Evolutionary conservation across 2,888 invertebrate genomes (phyloP).

Genomic region (Eretmocerus hayati): DNA sequence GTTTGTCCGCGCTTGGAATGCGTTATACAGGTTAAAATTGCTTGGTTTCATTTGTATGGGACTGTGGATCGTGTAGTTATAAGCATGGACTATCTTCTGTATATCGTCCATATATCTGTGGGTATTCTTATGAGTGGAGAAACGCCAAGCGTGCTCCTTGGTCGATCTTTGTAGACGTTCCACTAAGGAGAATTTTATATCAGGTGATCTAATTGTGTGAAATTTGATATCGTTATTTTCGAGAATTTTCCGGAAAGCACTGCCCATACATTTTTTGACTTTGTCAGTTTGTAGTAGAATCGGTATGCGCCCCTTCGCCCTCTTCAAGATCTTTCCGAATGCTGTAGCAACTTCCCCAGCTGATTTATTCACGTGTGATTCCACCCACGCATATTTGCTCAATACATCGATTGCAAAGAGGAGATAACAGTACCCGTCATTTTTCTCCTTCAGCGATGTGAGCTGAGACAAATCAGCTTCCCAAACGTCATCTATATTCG

Average conservation of each 20-base stretch:
- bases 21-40: constrained; percentile 8
- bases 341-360: no score
- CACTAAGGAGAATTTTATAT: constrained; percentile 15
- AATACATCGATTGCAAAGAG: no score
- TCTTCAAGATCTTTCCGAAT: no score
- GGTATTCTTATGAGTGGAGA: constrained; percentile 1
- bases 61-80: constrained; percentile 27
- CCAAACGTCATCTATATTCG: no score
- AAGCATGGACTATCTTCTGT: constrained; percentile 25
- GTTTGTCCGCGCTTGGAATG: constrained; percentile 2
- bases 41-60: constrained; percentile 15
- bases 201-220: constrained; percentile 19
- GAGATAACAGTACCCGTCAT: no score
- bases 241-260: constrained; percentile 10
- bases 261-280: constrained; percentile 26
- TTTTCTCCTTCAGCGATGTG: no score
- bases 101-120: constrained; percentile 26
- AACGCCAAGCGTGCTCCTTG: constrained; percentile 21
- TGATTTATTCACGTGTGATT: no score
- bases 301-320: no score
- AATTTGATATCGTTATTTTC: no score
- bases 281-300: constrained; percentile 29
- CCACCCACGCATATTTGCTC: no score
- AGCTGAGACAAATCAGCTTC: no score
- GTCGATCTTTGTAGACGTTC: constrained; percentile 18